These are phyloP conservation scores for Microchirus variegatus DNA, from an alignment of 2,797 vertebrate genomes.

Conservation along the genomic window DNA sequence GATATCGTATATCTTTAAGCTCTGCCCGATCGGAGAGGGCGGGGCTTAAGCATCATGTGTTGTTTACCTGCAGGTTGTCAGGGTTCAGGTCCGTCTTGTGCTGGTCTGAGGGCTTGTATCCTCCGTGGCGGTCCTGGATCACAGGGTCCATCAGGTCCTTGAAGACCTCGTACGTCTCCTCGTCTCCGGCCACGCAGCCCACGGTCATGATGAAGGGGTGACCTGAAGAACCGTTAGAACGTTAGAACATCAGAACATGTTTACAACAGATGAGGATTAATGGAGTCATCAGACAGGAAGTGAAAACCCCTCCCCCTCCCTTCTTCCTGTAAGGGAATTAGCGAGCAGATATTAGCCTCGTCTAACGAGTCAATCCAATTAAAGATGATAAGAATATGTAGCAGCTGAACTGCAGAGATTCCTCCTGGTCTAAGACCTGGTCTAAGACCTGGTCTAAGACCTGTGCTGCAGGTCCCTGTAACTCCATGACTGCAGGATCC, in stretches of 20 bases:
- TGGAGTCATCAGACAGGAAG: neutral
- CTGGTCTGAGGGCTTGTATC: slow-evolving; percentile 91
- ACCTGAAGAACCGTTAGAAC: slow-evolving; percentile 78
- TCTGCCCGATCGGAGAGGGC: too few species aligned
- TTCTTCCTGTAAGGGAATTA: slow-evolving; percentile 26
- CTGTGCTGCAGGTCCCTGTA: too few species aligned
- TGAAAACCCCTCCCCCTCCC: neutral
- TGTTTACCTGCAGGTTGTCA: slow-evolving; percentile 77
- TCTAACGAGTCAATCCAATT: slow-evolving; percentile 53
- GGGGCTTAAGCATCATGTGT: neutral
- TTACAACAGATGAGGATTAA: neutral
- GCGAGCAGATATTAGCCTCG: slow-evolving; percentile 36
- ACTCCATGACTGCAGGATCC: too few species aligned
- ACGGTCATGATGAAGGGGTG: slow-evolving; percentile 97
- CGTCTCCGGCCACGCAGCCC: slow-evolving; percentile 93
- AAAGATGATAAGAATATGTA: slow-evolving; percentile 30
- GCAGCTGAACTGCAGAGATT: slow-evolving; percentile 4
- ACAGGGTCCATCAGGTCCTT: slow-evolving; percentile 89
- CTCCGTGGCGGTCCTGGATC: slow-evolving; percentile 93
- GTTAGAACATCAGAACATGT: neutral
- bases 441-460: too few species aligned
- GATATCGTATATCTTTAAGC: too few species aligned
- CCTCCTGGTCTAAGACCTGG: too few species aligned
- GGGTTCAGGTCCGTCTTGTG: slow-evolving; percentile 95
- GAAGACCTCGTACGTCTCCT: slow-evolving; percentile 92